Evolutionary conservation across 2,888 invertebrate genomes (phyloP).

Genomic region (Ophonus ardosiacus): DNA sequence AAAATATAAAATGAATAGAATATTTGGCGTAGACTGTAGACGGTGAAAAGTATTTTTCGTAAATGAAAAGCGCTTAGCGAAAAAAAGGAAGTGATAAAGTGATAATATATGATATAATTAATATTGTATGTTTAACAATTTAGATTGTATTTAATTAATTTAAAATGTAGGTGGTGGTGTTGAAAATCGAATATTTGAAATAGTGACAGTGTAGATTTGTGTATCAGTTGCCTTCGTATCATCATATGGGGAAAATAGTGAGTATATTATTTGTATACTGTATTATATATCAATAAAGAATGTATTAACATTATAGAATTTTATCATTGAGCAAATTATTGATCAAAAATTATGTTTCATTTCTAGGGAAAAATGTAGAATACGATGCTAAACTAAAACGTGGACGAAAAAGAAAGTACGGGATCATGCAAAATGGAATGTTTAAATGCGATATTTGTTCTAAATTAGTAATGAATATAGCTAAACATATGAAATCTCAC

Average conservation of each 20-base stretch:
- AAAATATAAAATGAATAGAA: neutral
- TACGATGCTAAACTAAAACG: conserved; percentile 7
- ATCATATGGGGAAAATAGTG: conserved; percentile 51
- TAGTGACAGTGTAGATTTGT: conserved; percentile 55
- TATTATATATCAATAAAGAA: conserved; percentile 8
- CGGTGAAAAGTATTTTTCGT: conserved; percentile 20
- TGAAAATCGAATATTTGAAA: conserved; percentile 12
- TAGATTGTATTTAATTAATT: conserved; percentile 34
- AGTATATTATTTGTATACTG: conserved; percentile 48
- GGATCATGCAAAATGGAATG: conserved; percentile 26
- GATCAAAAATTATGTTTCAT: conserved; percentile 3
- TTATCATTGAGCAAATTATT: conserved; percentile 8
- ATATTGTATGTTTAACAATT: conserved; percentile 29
- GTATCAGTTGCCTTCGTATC: conserved; percentile 14
- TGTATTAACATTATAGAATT: conserved; percentile 3
- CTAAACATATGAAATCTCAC: conserved; percentile 81
- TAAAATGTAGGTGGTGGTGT: conserved; percentile 50
- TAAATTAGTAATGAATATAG: conserved; percentile 80
- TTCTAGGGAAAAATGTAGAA: conserved; percentile 11
- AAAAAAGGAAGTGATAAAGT: conserved; percentile 18
- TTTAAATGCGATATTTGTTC: conserved; percentile 77
- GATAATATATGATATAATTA: neutral
- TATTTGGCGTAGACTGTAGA: neutral
- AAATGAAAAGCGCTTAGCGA: conserved; percentile 3
- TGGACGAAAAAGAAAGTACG: conserved; percentile 46